Conservation (phyloP, 2,113 vertebrate genomes). For the Solenodon paradoxus region DNA sequence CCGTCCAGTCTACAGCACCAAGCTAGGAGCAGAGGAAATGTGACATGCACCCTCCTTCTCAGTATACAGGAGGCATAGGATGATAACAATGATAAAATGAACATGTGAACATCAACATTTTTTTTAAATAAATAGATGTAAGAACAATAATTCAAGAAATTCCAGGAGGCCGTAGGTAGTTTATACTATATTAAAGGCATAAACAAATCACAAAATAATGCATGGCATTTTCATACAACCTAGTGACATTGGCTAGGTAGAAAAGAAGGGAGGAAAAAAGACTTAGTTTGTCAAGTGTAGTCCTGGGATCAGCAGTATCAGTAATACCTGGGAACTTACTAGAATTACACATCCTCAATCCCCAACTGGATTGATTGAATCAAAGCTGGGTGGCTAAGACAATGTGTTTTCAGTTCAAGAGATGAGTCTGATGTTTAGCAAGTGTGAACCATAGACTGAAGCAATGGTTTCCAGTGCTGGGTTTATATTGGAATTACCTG, state of each 20-base stretch:
- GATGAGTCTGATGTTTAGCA: not conserved
- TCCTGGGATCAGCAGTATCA: not conserved
- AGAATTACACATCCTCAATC: not conserved
- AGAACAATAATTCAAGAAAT: not conserved
- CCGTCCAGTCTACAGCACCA: not conserved
- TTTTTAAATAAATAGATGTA: not conserved
- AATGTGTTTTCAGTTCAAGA: not conserved
- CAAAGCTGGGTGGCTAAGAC: not conserved
- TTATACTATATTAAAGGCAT: not conserved
- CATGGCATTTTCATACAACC: not conserved
- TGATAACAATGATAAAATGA: not conserved
- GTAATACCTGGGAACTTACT: not conserved
- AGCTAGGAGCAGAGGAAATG: not conserved
- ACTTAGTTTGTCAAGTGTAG: not conserved
- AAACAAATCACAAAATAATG: not conserved
- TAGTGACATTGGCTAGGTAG: not conserved
- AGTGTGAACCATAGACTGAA: not conserved
- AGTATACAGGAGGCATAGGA: not conserved
- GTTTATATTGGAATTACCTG: not conserved
- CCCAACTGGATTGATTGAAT: not conserved
- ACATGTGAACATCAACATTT: not conserved
- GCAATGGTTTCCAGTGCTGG: not conserved
- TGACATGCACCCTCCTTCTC: not conserved
- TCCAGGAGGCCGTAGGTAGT: not conserved
- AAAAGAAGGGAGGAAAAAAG: not conserved